A percentile compares a stretch with the other conserved stretches of the same genome.
Conservation (phyloP, 1,140 invertebrate genomes). For the Brachionus rotundiformis region DNA sequence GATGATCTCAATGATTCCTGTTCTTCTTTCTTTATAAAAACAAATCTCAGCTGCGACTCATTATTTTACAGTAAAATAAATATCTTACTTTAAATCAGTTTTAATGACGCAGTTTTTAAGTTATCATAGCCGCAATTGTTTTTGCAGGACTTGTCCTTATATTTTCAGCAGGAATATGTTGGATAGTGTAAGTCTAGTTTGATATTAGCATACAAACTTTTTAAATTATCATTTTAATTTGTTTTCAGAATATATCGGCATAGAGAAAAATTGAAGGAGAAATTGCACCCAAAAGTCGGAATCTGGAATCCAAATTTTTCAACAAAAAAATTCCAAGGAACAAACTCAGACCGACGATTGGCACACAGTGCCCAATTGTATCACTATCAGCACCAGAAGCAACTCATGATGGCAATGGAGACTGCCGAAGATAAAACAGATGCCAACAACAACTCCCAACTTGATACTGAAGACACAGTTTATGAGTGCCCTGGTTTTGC, state of each 20-base stretch:
- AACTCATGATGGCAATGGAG: slow-evolving; percentile 78
- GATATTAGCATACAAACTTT: too few species aligned
- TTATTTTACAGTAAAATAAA: background rate
- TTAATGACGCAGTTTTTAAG: slow-evolving; percentile 57
- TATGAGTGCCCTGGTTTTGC: slow-evolving; percentile 96
- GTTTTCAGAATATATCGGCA: slow-evolving; percentile 47
- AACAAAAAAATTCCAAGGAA: background rate
- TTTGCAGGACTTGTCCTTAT: slow-evolving; percentile 69
- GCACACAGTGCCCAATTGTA: slow-evolving; percentile 98
- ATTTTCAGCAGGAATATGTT: slow-evolving; percentile 74
- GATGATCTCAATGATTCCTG: background rate
- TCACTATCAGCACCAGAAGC: slow-evolving; percentile 97
- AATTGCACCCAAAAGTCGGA: background rate
- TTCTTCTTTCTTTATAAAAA: background rate
- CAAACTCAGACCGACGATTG: slow-evolving; percentile 74
- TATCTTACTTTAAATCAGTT: background rate
- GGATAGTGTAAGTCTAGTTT: slow-evolving; percentile 80
- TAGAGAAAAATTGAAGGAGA: background rate
- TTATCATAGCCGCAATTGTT: slow-evolving; percentile 65
- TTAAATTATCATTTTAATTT: too few species aligned
- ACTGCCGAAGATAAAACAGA: slow-evolving; percentile 65
- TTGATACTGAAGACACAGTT: slow-evolving; percentile 94
- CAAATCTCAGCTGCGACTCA: background rate
- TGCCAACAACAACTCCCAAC: slow-evolving; percentile 89
- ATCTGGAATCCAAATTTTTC: slow-evolving; percentile 52